Percentiles rank a stretch among this genome's conserved stretches.
phyloP scores from a whole-genome alignment of 1,140 invertebrate genomes.

The Agrilus planipennis region DNA sequence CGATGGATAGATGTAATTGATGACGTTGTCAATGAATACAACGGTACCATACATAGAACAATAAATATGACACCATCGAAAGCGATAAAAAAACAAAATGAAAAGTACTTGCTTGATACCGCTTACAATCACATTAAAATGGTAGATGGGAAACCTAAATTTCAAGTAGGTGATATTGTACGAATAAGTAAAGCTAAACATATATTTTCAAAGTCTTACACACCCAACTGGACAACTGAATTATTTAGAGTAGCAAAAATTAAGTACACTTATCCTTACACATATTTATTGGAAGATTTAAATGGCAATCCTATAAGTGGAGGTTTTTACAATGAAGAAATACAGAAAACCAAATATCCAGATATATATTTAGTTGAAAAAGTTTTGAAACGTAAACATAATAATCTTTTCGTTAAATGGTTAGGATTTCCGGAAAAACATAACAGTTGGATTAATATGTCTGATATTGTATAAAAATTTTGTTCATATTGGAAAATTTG shows the following conservation, averaged over 20 bases:
- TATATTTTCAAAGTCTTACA: slow-evolving; percentile 24
- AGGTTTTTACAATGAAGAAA: slow-evolving; percentile 21
- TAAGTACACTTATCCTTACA: slow-evolving; percentile 11
- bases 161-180: slow-evolving; percentile 25
- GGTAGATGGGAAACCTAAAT: slow-evolving; percentile 13
- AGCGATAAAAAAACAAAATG: slow-evolving; percentile 15
- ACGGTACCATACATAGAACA: slow-evolving; percentile 28
- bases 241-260: slow-evolving; percentile 21
- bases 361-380: slow-evolving; percentile 24
- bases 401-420: slow-evolving; percentile 30
- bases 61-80: slow-evolving; percentile 26
- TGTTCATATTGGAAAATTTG: too few relatives aligned
- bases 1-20: slow-evolving; percentile 26
- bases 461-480: neutral
- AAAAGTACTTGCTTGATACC: slow-evolving; percentile 11
- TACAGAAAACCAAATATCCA: slow-evolving; percentile 15
- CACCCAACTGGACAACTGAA: slow-evolving; percentile 23
- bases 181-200: slow-evolving; percentile 21
- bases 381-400: slow-evolving; percentile 18
- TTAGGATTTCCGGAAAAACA: slow-evolving; percentile 21
- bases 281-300: slow-evolving; percentile 12
- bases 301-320: slow-evolving; percentile 12
- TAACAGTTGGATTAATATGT: slow-evolving; percentile 10
- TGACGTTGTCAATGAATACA: slow-evolving; percentile 30
- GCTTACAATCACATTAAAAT: slow-evolving; percentile 19